Conservation (phyloP, 2,888 invertebrate genomes). For the Automeris io region DNA sequence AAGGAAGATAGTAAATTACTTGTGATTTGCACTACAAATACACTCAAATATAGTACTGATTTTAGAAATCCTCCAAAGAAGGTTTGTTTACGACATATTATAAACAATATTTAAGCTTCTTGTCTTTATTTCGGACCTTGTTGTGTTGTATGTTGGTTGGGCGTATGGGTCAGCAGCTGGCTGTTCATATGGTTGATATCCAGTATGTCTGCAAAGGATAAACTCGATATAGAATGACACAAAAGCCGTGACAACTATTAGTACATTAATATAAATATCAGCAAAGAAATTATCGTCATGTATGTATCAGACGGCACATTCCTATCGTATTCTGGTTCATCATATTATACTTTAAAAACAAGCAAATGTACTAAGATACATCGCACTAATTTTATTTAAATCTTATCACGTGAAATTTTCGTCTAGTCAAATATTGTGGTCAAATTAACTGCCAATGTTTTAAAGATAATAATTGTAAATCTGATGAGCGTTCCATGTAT, state of each 20-base stretch:
- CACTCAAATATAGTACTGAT: too few species aligned
- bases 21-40: slow-evolving; percentile 2
- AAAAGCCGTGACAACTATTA: not conserved
- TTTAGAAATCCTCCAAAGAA: too few species aligned
- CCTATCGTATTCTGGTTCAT: slow-evolving; percentile 71
- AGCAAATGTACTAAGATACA: too few species aligned
- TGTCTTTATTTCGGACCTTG: slow-evolving; percentile 51
- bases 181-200: slow-evolving; percentile 63
- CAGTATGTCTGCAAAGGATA: slow-evolving; percentile 45
- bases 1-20: not conserved
- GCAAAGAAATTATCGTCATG: slow-evolving; percentile 52
- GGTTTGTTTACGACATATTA: too few species aligned
- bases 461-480: too few species aligned
- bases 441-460: too few species aligned
- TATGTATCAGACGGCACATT: slow-evolving; percentile 76
- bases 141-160: slow-evolving; percentile 49
- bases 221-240: not conserved
- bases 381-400: too few species aligned
- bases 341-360: too few species aligned
- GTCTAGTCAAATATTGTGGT: too few species aligned
- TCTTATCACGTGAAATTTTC: too few species aligned
- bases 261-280: slow-evolving; percentile 25
- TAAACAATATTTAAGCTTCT: too few species aligned
- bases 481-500: too few species aligned
- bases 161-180: slow-evolving; percentile 55